Conservation (phyloP, 1,140 invertebrate species). For the Myzus persicae region DNA sequence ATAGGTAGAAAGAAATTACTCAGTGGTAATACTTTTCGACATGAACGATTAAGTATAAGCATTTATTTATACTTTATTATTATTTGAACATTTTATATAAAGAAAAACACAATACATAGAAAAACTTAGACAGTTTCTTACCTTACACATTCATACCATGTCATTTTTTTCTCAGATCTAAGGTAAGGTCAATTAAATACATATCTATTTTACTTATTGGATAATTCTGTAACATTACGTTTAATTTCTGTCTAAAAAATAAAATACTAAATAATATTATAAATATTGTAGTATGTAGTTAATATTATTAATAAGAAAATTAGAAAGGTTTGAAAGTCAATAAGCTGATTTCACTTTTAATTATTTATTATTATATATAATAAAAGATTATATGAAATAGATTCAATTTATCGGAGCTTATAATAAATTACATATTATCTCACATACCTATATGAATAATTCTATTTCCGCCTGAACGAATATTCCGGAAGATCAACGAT, state of each 20-base stretch:
- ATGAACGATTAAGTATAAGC: background rate
- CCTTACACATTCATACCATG: background rate
- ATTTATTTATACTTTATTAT: background rate
- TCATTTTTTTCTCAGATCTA: background rate
- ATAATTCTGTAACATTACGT: background rate
- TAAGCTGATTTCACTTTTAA: background rate
- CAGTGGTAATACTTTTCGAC: background rate
- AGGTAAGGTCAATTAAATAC: background rate
- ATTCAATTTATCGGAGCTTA: background rate
- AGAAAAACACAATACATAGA: background rate
- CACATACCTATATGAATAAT: background rate
- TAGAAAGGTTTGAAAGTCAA: background rate
- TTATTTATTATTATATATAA: background rate
- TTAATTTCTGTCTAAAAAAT: background rate
- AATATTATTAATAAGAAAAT: background rate
- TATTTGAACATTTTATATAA: background rate
- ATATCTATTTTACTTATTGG: background rate
- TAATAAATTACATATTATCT: background rate
- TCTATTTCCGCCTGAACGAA: background rate
- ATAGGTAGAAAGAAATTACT: background rate
- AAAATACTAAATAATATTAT: conserved; percentile 5
- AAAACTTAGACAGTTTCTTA: background rate
- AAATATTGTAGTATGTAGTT: background rate
- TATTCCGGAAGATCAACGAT: background rate
- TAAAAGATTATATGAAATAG: background rate